These are phyloP conservation scores for Lagenorhynchus albirostris DNA, from an alignment of 2,113 vertebrate genomes.

Conservation along the genomic window DNA sequence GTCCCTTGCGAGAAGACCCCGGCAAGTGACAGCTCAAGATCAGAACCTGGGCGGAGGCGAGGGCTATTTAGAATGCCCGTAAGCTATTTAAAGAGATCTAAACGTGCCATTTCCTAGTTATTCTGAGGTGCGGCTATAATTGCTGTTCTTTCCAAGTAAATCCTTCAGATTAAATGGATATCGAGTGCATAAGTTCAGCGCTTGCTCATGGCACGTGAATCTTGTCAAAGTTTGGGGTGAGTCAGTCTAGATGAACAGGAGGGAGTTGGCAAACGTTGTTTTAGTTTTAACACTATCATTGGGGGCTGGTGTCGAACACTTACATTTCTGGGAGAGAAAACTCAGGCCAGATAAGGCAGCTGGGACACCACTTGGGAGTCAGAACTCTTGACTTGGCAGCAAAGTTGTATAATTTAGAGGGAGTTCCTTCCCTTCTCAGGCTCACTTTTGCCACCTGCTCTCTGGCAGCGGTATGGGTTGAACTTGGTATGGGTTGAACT, in stretches of 20 bases:
- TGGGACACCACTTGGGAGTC: neutral
- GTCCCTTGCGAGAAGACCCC: neutral
- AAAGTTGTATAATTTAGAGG: neutral
- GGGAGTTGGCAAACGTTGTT: neutral
- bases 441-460: neutral
- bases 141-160: constrained; percentile 63
- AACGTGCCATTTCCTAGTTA: neutral
- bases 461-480: neutral
- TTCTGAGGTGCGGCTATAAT: constrained; percentile 47
- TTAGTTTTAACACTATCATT: neutral
- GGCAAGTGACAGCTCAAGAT: neutral
- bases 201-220: neutral
- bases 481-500: neutral
- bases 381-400: constrained; percentile 33
- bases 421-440: neutral
- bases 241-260: constrained; percentile 24
- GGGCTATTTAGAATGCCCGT: neutral
- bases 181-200: neutral
- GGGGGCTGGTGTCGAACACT: constrained; percentile 8
- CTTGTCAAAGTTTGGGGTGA: constrained; percentile 23
- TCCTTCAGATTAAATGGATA: constrained; percentile 52
- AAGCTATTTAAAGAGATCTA: constrained; percentile 32
- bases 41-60: neutral
- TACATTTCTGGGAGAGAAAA: constrained; percentile 34
- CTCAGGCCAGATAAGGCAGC: constrained; percentile 47